Conservation (phyloP, 1,140 invertebrate genomes). For the Aphelenchoides avenae region DNA sequence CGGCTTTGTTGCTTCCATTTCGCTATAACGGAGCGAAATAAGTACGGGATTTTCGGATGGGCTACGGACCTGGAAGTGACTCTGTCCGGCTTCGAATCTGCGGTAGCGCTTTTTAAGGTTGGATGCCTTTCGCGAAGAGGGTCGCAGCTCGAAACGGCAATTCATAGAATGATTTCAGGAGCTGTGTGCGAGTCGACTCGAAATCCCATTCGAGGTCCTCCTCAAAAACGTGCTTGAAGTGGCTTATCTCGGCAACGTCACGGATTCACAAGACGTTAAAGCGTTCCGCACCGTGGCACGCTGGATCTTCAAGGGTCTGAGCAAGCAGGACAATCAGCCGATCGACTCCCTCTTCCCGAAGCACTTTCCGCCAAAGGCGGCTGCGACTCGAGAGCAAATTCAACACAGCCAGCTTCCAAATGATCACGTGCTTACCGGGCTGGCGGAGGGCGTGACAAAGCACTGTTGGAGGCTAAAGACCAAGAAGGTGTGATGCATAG, state of each 20-base stretch:
- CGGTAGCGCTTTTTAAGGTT: conserved; percentile 34
- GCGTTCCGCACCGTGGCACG: conserved; percentile 21
- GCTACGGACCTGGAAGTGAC: conserved; percentile 18
- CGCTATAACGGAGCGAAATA: conserved; percentile 23
- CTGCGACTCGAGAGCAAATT: conserved; percentile 14
- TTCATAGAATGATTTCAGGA: conserved; percentile 25
- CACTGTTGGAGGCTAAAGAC: conserved; percentile 6
- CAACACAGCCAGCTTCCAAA: conserved; percentile 21
- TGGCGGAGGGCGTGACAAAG: conserved; percentile 5
- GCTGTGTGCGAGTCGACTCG: conserved; percentile 7
- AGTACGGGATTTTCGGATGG: conserved; percentile 39
- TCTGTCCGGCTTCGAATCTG: conserved; percentile 27
- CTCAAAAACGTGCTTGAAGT: conserved; percentile 33
- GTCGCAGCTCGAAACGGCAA: conserved; percentile 13
- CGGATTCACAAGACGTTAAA: conserved; percentile 10
- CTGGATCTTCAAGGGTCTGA: conserved; percentile 41
- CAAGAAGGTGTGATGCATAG: conserved; percentile 16
- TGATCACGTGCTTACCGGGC: conserved; percentile 20
- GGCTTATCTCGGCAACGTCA: conserved; percentile 30
- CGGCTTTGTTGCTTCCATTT: conserved; percentile 40
- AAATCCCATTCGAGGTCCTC: conserved; percentile 24
- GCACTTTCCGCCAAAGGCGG: background rate
- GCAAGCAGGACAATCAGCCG: conserved; percentile 20
- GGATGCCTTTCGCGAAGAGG: background rate
- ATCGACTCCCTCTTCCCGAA: conserved; percentile 18